Conservation (phyloP, 2,113 vertebrate genomes). For the Cricetomys ansorgei region DNA sequence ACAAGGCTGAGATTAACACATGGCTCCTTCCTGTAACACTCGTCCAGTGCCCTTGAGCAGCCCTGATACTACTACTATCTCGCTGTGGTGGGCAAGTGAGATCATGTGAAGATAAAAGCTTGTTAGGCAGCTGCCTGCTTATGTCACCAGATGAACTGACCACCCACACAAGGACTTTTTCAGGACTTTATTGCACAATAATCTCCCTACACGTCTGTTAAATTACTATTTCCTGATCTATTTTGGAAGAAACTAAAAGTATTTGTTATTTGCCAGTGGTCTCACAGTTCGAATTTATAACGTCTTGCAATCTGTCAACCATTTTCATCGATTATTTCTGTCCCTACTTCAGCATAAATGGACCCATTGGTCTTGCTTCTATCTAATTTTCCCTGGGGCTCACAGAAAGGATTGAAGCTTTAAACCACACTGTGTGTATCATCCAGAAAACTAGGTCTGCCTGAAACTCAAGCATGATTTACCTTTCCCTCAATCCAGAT, state of each 20-base stretch:
- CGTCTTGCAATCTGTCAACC: not conserved
- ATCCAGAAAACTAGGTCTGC: too few species aligned
- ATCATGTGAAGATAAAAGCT: not conserved
- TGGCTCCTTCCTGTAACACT: not conserved
- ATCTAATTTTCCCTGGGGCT: not conserved
- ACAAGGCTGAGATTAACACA: not conserved
- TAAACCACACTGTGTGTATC: not conserved
- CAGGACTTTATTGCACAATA: not conserved
- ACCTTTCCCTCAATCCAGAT: too few species aligned
- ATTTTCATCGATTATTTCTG: not conserved
- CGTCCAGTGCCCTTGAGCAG: not conserved
- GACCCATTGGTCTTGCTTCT: not conserved
- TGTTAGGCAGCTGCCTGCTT: not conserved
- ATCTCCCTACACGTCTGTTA: not conserved
- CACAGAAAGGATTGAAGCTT: not conserved
- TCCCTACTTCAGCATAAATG: not conserved
- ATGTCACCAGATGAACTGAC: not conserved
- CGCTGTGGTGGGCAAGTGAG: not conserved
- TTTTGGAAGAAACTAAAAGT: not conserved
- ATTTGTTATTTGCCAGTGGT: not conserved
- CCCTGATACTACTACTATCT: not conserved
- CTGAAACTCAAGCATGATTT: not conserved
- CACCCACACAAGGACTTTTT: not conserved
- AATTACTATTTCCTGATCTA: not conserved
- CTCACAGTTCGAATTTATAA: not conserved